Evolutionary conservation across 2,113 vertebrate genomes (phyloP), one percentile per base, ranked within the genome.

Genomic region (Platysternon megacephalum): DNA sequence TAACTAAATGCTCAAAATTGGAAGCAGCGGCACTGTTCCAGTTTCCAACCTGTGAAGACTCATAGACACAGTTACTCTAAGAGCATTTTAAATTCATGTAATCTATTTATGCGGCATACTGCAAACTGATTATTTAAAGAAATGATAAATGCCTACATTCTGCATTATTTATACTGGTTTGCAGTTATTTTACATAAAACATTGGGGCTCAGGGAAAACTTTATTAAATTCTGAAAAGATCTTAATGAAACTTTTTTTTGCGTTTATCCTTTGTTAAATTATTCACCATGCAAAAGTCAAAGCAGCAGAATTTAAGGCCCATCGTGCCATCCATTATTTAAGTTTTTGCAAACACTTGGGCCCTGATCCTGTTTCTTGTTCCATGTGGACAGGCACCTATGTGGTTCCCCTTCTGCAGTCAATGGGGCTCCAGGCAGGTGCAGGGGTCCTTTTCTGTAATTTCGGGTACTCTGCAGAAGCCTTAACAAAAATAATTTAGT

Each of bases 21-120:
- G 48, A 35, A 96, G 72, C 13, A 85, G 46, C 74, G 84, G 16
- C 97, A 98, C 97, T 78, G 48, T 89, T 80, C 24, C 81, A n/a
- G 55, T 7, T n/a, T 42, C 95, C 95, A 65, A 35, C 46, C 88
- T 91, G 79, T 52, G n/a, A 56, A 35, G n/a, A 80, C 79, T 17
- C 52, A 55, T n/a, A n/a, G 42, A 53, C 52, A 72, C 12, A 16
- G n/a, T 90, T 90, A 52, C 76, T 35, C 46, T 14, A 58, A 51
- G 32, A 74, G 29, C 35, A 16, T 32, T 85, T 10, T 19, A 1
- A 9, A 10, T 39, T 13, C 2, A 35, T 65, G 39, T 39, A 39
- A 39, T 39, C 22, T 11, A 21, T 74, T 74, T 42, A 74, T 42
- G 19, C 22, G 24, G 68, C 19, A 32, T 61, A 35, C 13, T 32